A percentile compares a stretch with the other conserved stretches of the same genome.
Conservation (phyloP, 2,113 vertebrate genomes). For the Mirza zaza region DNA sequence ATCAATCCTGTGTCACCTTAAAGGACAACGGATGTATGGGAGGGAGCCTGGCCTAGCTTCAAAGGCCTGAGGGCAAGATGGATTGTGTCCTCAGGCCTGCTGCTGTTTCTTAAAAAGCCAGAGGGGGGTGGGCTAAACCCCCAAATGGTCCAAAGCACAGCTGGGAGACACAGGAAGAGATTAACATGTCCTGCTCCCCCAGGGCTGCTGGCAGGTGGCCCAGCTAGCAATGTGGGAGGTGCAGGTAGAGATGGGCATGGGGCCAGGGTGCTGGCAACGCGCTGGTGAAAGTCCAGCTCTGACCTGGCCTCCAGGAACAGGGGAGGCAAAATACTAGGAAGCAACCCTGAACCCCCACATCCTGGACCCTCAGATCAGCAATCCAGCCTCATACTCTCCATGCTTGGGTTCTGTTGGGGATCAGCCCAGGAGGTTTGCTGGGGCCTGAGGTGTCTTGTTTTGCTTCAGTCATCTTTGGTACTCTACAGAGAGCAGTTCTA, state of each 20-base stretch:
- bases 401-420: neutral
- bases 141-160: neutral
- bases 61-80: constrained; percentile 63
- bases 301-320: constrained; percentile 16
- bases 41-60: constrained; percentile 68
- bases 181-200: constrained; percentile 46
- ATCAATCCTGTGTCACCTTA: constrained; percentile 69
- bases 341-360: neutral
- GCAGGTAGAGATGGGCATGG: neutral
- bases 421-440: neutral
- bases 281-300: constrained; percentile 30
- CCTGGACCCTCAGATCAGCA: neutral
- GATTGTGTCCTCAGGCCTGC: constrained; percentile 51
- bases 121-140: neutral
- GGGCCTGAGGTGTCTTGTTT: neutral
- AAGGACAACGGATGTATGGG: constrained; percentile 69
- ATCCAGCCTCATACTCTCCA: neutral
- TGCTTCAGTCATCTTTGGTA: neutral
- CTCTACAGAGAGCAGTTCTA: neutral
- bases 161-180: constrained; percentile 60
- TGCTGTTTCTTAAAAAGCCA: constrained; percentile 34
- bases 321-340: neutral
- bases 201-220: constrained; percentile 53
- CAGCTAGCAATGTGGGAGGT: neutral
- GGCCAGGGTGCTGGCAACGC: constrained; percentile 49